Percentiles rank a stretch among this genome's conserved stretches.
phyloP scores from a whole-genome alignment of 2,888 invertebrate genomes.

The Eurytoma adleriae region DNA sequence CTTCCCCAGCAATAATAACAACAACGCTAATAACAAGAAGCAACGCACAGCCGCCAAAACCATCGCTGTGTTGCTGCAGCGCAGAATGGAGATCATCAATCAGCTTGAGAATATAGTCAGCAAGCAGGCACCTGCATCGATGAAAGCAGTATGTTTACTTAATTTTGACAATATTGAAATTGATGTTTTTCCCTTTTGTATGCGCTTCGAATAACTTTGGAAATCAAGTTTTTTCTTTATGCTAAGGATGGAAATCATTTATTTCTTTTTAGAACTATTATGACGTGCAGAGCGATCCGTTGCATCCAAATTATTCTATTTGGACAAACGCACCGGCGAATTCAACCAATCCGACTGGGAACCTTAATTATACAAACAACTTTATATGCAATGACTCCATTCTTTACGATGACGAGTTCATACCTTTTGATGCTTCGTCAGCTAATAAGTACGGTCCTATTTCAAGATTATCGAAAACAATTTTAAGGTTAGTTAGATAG shows the following conservation, averaged over 20 bases:
- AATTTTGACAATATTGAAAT: no score
- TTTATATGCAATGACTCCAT: slow-evolving; percentile 79
- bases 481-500: slow-evolving; percentile 65
- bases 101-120: slow-evolving; percentile 81
- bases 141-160: slow-evolving; percentile 66
- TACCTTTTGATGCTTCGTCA: slow-evolving; percentile 82
- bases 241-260: background rate
- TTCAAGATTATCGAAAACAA: slow-evolving; percentile 75
- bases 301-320: slow-evolving; percentile 71
- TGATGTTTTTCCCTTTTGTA: no score
- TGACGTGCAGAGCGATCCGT: slow-evolving; percentile 67
- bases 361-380: slow-evolving; percentile 69
- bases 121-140: slow-evolving; percentile 71
- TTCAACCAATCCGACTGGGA: slow-evolving; percentile 65
- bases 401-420: slow-evolving; percentile 81
- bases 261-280: slow-evolving; percentile 67
- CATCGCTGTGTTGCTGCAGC: slow-evolving; percentile 79
- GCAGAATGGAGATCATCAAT: slow-evolving; percentile 80
- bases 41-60: slow-evolving; percentile 77
- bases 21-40: slow-evolving; percentile 59
- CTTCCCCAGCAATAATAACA: slow-evolving; percentile 62
- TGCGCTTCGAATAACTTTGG: no score
- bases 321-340: slow-evolving; percentile 70
- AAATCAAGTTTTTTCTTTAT: no score
- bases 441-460: slow-evolving; percentile 85